These are phyloP conservation scores for Carpatolechia fugitivella DNA, from an alignment of 2,888 invertebrate genomes.

Conservation along the genomic window DNA sequence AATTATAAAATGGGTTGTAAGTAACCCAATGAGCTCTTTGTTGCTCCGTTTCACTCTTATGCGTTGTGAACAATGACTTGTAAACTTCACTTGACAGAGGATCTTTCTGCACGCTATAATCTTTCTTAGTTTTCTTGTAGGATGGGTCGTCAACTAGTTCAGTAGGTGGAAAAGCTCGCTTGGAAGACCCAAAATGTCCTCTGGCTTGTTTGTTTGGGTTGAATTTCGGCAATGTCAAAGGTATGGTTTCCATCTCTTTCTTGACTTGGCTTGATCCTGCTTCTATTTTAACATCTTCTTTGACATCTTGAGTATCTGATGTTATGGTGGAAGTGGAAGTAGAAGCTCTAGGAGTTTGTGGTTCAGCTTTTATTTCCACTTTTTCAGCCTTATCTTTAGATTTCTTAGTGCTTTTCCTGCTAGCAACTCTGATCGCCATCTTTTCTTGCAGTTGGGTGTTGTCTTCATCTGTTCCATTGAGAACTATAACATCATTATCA, in stretches of 20 bases:
- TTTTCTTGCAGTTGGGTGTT: conserved; percentile 80
- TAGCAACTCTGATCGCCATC: conserved; percentile 84
- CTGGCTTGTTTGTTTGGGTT: conserved; percentile 64
- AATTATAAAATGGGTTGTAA: conserved; percentile 97
- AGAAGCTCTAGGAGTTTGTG: conserved; percentile 30
- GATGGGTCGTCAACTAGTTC: conserved; percentile 81
- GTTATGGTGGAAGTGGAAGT: conserved; percentile 27
- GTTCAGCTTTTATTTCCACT: conserved; percentile 43
- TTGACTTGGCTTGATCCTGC: conserved; percentile 52
- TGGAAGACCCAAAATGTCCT: conserved; percentile 68
- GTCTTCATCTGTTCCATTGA: conserved; percentile 93
- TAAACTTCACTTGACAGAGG: conserved; percentile 93
- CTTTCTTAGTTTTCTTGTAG: conserved; percentile 86
- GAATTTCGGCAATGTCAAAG: conserved; percentile 64
- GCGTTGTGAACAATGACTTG: conserved; percentile 96
- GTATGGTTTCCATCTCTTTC: conserved; percentile 69
- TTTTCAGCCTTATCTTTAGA: conserved; percentile 51
- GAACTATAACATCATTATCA: conserved; percentile 88
- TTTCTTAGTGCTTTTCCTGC: conserved; percentile 85
- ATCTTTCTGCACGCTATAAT: conserved; percentile 94
- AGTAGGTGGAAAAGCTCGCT: conserved; percentile 57
- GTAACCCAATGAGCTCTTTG: conserved; percentile 98
- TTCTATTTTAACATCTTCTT: conserved; percentile 55
- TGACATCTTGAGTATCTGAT: conserved; percentile 27
- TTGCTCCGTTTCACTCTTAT: conserved; percentile 91